A percentile compares a stretch with the other conserved stretches of the same genome.
Conservation (phyloP, 1,140 invertebrate species). For the Paraescarpia echinospica region DNA sequence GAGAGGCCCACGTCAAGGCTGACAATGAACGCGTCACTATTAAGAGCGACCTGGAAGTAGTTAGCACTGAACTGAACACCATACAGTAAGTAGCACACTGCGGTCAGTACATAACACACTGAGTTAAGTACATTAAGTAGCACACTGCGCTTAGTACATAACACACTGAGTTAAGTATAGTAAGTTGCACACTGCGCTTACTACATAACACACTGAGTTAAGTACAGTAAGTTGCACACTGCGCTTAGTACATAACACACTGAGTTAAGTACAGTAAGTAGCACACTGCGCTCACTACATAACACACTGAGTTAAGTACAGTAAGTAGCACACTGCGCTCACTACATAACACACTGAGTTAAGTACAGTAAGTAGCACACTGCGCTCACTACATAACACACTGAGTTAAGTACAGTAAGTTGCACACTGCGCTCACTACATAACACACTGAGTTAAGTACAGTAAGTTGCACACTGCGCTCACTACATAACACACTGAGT, state of each 20-base stretch:
- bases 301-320: slow-evolving; percentile 47
- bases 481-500: no score
- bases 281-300: slow-evolving; percentile 46
- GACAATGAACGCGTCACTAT: slow-evolving; percentile 51
- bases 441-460: no score
- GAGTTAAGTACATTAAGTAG: background rate
- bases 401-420: no score
- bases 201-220: no score
- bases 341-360: no score
- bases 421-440: no score
- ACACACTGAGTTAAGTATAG: no score
- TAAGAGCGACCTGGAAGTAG: slow-evolving; percentile 47
- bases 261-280: background rate
- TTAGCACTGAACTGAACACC: slow-evolving; percentile 43
- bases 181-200: no score
- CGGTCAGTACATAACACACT: background rate
- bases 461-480: no score
- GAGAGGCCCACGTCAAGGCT: slow-evolving; percentile 47
- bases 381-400: no score
- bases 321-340: no score
- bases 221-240: slow-evolving; percentile 38
- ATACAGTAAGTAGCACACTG: slow-evolving; percentile 40
- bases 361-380: no score
- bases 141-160: slow-evolving; percentile 41
- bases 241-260: background rate